These are phyloP conservation scores for Atta texana DNA, from an alignment of 1,140 invertebrate genomes.

Conservation along the genomic window DNA sequence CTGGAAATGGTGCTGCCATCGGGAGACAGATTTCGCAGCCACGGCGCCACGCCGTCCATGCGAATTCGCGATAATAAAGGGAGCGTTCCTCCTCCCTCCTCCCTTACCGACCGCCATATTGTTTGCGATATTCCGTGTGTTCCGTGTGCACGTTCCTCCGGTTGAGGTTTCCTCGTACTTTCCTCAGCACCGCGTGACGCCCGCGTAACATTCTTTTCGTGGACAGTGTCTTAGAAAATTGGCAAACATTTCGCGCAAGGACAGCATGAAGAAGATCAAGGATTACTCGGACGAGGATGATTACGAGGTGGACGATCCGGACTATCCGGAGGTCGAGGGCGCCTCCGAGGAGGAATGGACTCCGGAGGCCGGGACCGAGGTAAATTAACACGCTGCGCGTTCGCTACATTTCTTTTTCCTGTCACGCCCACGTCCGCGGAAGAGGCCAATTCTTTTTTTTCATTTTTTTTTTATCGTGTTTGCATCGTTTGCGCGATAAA, in stretches of 20 bases:
- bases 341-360: conserved; percentile 85
- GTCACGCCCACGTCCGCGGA: not conserved
- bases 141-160: conserved; percentile 57
- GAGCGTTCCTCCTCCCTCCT: conserved; percentile 54
- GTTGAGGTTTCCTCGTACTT: conserved; percentile 39
- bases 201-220: conserved; percentile 43
- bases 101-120: conserved; percentile 78
- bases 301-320: conserved; percentile 85
- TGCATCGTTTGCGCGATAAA: not conserved
- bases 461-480: not conserved
- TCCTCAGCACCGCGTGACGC: conserved; percentile 39
- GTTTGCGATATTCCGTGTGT: conserved; percentile 76
- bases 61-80: conserved; percentile 62
- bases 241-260: conserved; percentile 84
- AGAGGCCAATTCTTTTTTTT: not conserved
- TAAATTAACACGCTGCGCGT: conserved; percentile 63
- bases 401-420: not conserved
- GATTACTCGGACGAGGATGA: conserved; percentile 85
- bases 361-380: conserved; percentile 81
- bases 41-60: conserved; percentile 36
- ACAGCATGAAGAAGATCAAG: conserved; percentile 84
- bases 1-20: conserved; percentile 27
- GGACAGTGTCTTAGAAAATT: conserved; percentile 22
- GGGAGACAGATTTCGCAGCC: conserved; percentile 6
- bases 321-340: conserved; percentile 82